These are phyloP conservation scores for Rhamnusium bicolor DNA, from an alignment of 2,888 invertebrate species.

Conservation along the genomic window DNA sequence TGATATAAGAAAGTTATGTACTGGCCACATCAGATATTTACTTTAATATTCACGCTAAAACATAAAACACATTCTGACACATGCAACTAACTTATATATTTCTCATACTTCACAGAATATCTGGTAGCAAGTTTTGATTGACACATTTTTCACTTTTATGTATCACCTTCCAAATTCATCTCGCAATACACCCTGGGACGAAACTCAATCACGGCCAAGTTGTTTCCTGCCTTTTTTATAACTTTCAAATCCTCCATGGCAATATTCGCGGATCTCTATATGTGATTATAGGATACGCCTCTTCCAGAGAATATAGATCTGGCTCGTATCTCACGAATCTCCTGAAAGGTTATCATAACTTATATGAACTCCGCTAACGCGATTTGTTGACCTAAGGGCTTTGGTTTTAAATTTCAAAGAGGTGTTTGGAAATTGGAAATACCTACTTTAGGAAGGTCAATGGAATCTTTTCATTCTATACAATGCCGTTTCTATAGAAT, in stretches of 20 bases:
- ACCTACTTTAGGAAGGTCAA: neutral
- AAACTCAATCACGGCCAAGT: conserved; percentile 29
- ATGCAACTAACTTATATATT: neutral
- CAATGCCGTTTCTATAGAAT: neutral
- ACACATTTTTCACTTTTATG: conserved; percentile 4
- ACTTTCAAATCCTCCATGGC: conserved; percentile 13
- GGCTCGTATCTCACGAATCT: neutral
- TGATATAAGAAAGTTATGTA: too few relatives aligned
- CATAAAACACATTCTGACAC: too few relatives aligned
- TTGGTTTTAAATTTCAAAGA: conserved; percentile 35
- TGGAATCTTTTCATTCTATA: neutral
- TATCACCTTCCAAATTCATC: neutral
- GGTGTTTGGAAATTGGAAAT: conserved; percentile 36
- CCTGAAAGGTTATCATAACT: conserved; percentile 34
- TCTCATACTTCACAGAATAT: neutral
- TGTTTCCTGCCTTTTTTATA: conserved; percentile 29
- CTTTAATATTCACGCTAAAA: too few relatives aligned
- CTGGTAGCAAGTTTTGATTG: neutral
- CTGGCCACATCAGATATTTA: too few relatives aligned
- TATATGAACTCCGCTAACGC: conserved; percentile 36
- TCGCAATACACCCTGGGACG: conserved; percentile 12
- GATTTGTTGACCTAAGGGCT: conserved; percentile 45
- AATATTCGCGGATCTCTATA: conserved; percentile 22
- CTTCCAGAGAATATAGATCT: conserved; percentile 8
- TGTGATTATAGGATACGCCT: conserved; percentile 9